These are phyloP conservation scores for Potamilus streckersoni DNA, from an alignment of 1,140 invertebrate species.

Conservation along the genomic window DNA sequence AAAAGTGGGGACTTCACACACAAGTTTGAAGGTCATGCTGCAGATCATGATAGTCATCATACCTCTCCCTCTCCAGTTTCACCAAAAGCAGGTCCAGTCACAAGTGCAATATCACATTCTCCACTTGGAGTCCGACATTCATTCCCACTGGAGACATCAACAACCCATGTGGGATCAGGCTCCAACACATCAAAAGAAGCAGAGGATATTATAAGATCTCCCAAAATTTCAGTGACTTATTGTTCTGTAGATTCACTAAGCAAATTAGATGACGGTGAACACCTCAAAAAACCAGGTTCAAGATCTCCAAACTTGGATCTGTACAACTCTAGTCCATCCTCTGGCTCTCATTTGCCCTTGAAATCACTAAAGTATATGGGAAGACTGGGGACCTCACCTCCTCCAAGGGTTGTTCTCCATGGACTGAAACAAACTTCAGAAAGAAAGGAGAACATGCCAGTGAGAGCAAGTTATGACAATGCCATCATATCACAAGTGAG, in stretches of 20 bases:
- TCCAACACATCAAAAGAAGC: slow-evolving; percentile 34
- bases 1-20: slow-evolving; percentile 10
- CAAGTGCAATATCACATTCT: slow-evolving; percentile 14
- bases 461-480: slow-evolving; percentile 21
- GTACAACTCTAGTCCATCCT: slow-evolving; percentile 15
- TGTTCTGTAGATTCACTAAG: slow-evolving; percentile 23
- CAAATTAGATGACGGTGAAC: slow-evolving; percentile 6
- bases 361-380: slow-evolving; percentile 23
- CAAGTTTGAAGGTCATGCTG: not conserved
- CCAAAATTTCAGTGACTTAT: slow-evolving; percentile 24
- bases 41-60: slow-evolving; percentile 1
- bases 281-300: slow-evolving; percentile 2
- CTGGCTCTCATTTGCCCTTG: slow-evolving; percentile 13
- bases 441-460: slow-evolving; percentile 14
- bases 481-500: slow-evolving; percentile 13
- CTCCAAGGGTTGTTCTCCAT: slow-evolving; percentile 26
- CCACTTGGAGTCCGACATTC: slow-evolving; percentile 13
- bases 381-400: slow-evolving; percentile 26
- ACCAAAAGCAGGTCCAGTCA: slow-evolving; percentile 17
- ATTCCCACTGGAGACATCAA: slow-evolving; percentile 20
- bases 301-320: slow-evolving; percentile 25
- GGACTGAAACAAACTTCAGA: slow-evolving; percentile 7
- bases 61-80: slow-evolving; percentile 41
- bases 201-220: slow-evolving; percentile 30
- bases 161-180: slow-evolving; percentile 18